These are phyloP conservation scores for Columba livia DNA, from an alignment of 2,113 vertebrate species.

Conservation along the genomic window DNA sequence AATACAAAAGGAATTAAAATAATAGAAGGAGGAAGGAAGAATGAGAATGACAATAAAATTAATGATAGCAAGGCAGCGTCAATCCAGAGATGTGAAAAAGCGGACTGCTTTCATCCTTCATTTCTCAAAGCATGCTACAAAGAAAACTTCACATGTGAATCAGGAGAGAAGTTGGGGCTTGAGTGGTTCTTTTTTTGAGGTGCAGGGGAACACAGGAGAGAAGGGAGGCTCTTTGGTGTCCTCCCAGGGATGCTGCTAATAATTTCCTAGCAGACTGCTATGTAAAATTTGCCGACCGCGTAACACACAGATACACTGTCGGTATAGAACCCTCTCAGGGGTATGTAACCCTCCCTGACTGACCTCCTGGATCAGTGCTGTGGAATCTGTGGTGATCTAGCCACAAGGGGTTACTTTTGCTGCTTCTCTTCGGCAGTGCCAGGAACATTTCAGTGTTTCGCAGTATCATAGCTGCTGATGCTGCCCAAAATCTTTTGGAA, in stretches of 20 bases:
- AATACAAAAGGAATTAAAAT: background rate
- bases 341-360: background rate
- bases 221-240: background rate
- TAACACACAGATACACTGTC: background rate
- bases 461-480: background rate
- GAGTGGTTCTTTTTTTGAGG: background rate
- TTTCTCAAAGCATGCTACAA: background rate
- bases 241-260: background rate
- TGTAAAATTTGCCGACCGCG: background rate
- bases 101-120: background rate
- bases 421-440: background rate
- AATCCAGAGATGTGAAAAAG: background rate
- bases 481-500: background rate
- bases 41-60: slow-evolving; percentile 30
- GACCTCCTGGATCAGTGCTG: background rate
- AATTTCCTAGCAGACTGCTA: background rate
- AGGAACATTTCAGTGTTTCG: background rate
- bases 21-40: background rate
- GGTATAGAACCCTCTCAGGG: background rate
- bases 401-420: background rate
- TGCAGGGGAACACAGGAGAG: background rate
- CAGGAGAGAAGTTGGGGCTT: background rate
- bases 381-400: background rate
- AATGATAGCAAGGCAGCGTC: background rate
- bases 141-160: background rate